phyloP scores from a whole-genome alignment of 1,140 invertebrate genomes.

The Meloidogyne chitwoodi region DNA sequence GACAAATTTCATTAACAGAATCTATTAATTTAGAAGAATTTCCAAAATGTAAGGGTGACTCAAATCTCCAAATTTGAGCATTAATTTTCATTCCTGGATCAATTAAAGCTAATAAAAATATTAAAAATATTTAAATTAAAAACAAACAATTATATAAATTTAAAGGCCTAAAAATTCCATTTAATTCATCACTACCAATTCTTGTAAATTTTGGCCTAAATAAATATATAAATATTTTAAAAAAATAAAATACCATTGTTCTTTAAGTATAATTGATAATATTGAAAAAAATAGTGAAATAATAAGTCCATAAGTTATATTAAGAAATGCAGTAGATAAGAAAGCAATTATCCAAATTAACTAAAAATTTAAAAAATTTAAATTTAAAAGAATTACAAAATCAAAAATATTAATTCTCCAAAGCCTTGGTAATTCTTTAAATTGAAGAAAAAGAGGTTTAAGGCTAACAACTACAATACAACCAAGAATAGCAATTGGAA shows the following conservation, averaged over 20 bases:
- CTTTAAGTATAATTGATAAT: constrained; percentile 63
- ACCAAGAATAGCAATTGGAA: constrained; percentile 63
- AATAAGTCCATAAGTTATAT: constrained; percentile 12
- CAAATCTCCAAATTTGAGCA: constrained; percentile 21
- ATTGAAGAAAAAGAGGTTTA: constrained; percentile 62
- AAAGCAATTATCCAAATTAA: constrained; percentile 15
- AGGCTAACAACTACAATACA: constrained; percentile 65
- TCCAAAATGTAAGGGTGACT: constrained; percentile 28
- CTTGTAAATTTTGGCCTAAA: constrained; percentile 19
- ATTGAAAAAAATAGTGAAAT: constrained; percentile 44
- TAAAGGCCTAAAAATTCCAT: constrained; percentile 5
- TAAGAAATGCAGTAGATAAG: constrained; percentile 7
- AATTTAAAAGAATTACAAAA: constrained; percentile 3
- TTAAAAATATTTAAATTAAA: background rate
- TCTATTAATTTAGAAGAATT: constrained; percentile 24
- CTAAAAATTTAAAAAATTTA: background rate
- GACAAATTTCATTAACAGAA: background rate
- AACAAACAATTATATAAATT: constrained; percentile 2
- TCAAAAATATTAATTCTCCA: constrained; percentile 10
- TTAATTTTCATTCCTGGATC: background rate
- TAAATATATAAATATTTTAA: constrained; percentile 3
- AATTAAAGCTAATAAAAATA: background rate
- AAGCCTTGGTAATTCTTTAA: constrained; percentile 16
- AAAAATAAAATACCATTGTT: constrained; percentile 52
- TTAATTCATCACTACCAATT: background rate